A percentile compares a stretch with the other conserved stretches of the same genome.
These are phyloP conservation scores for Pogonognathellus flavescens DNA, from an alignment of 1,140 invertebrate genomes.

Conservation along the genomic window DNA sequence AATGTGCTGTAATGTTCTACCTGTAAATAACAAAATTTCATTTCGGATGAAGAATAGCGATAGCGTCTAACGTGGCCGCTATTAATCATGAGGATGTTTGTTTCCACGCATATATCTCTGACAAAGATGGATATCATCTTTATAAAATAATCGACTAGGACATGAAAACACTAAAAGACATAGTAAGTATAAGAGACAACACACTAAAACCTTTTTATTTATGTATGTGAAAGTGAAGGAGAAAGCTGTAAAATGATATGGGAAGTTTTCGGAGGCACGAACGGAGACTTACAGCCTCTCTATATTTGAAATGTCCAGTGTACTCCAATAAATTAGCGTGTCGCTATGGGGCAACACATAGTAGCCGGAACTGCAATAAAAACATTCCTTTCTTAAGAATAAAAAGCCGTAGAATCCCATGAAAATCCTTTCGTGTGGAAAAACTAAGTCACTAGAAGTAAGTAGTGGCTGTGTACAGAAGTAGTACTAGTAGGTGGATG, in stretches of 20 bases:
- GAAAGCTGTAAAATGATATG: not conserved
- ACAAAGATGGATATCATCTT: no score
- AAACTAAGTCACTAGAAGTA: not conserved
- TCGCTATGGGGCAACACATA: constrained; percentile 1
- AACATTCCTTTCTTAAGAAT: constrained; percentile 1
- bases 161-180: no score
- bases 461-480: not conserved
- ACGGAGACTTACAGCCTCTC: no score
- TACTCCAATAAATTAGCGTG: not conserved
- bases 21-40: no score
- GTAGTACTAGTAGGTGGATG: not conserved
- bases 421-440: not conserved
- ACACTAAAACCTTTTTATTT: not conserved
- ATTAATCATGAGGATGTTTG: no score
- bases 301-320: not conserved
- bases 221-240: not conserved
- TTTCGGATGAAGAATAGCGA: no score
- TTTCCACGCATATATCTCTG: no score
- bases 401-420: constrained; percentile 3
- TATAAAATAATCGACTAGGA: no score
- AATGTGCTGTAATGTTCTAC: no score
- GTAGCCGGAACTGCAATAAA: constrained; percentile 1
- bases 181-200: no score
- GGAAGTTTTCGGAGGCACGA: no score
- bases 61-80: no score